Evolutionary conservation across 2,797 vertebrate genomes (phyloP).

Genomic region (Philypnodon macrostomus): DNA sequence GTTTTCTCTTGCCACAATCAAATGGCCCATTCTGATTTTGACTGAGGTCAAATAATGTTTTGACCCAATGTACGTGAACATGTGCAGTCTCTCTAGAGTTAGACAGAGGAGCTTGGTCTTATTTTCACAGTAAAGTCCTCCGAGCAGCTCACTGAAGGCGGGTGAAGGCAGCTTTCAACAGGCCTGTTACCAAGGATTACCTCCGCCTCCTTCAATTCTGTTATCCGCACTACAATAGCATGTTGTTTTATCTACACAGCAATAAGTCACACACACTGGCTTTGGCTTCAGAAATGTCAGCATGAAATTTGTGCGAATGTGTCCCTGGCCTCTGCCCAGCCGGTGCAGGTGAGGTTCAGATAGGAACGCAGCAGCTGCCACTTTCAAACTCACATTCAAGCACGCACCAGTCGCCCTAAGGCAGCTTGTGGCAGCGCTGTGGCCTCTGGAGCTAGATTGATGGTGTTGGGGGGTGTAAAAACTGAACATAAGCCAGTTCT

Average conservation of each 20-base stretch:
- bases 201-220: conserved; percentile 44
- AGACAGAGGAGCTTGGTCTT: conserved; percentile 33
- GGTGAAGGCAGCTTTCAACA: conserved; percentile 70
- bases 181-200: conserved; percentile 71
- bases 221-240: conserved; percentile 54
- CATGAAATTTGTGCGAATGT: conserved; percentile 64
- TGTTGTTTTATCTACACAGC: conserved; percentile 60
- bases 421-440: conserved; percentile 59
- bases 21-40: too few species aligned
- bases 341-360: conserved; percentile 72
- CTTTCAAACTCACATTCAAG: conserved; percentile 75
- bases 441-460: conserved; percentile 71
- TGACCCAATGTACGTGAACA: too few species aligned
- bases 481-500: conserved; percentile 56
- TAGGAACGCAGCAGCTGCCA: conserved; percentile 64
- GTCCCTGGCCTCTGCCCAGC: conserved; percentile 56
- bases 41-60: too few species aligned
- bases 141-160: conserved; percentile 27
- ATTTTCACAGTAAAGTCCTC: conserved; percentile 40
- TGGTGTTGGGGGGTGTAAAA: conserved; percentile 28
- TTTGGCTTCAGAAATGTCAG: conserved; percentile 57
- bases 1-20: too few species aligned
- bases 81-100: conserved; percentile 39
- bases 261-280: conserved; percentile 53
- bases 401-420: too few species aligned